Evolutionary conservation across 2,113 vertebrate genomes (phyloP).

Genomic region (Azemiops feae): DNA sequence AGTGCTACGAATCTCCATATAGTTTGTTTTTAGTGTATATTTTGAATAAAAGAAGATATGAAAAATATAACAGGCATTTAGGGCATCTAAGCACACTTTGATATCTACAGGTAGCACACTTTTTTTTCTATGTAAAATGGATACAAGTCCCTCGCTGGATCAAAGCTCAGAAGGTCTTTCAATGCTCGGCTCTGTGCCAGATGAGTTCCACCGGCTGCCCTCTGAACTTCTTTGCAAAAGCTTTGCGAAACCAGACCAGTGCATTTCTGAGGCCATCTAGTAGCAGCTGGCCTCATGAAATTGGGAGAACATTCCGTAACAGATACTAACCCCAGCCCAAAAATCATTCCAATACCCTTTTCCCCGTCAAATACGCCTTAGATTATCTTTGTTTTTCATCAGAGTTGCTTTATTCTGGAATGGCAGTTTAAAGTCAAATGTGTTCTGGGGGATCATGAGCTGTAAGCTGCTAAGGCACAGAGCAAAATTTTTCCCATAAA

Average conservation of each 20-base stretch:
- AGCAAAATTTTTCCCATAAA: conserved; percentile 71
- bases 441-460: conserved; percentile 41
- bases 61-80: background rate
- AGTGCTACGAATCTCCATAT: background rate
- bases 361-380: conserved; percentile 9
- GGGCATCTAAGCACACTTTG: background rate
- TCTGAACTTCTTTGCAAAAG: background rate
- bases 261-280: conserved; percentile 29
- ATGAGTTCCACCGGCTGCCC: background rate
- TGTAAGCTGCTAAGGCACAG: conserved; percentile 42
- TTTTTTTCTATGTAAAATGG: background rate
- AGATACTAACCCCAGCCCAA: conserved; percentile 34
- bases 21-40: background rate
- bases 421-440: conserved; percentile 51
- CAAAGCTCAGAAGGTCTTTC: background rate
- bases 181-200: background rate
- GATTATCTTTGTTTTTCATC: conserved; percentile 6
- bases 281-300: conserved; percentile 37
- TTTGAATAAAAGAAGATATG: background rate
- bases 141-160: background rate
- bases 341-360: background rate
- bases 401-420: conserved; percentile 33
- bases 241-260: conserved; percentile 12
- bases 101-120: background rate
- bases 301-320: conserved; percentile 35